phyloP scores from a whole-genome alignment of 2,113 vertebrate species.

The Hipposideros armiger region DNA sequence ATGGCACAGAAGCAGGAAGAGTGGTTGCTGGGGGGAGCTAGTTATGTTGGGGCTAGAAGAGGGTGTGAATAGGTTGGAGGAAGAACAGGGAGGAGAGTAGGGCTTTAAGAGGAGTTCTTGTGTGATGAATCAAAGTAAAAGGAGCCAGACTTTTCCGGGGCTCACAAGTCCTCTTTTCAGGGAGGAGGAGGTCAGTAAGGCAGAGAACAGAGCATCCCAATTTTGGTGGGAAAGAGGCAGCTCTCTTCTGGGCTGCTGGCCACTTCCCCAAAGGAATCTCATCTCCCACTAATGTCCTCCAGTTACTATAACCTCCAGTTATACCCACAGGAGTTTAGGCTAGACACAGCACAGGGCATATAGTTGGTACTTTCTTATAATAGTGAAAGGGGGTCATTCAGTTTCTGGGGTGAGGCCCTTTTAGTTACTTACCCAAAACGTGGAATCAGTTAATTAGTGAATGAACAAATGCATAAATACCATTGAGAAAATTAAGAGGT shows the following conservation, averaged over 20 bases:
- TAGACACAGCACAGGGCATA: not conserved
- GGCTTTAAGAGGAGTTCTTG: not conserved
- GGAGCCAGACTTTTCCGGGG: not conserved
- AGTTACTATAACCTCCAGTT: not conserved
- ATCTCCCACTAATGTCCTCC: not conserved
- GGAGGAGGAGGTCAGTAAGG: not conserved
- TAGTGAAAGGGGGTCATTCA: not conserved
- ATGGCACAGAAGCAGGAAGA: not conserved
- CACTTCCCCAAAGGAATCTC: not conserved
- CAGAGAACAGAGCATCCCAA: not conserved
- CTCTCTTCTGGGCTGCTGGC: not conserved
- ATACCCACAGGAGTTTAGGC: not conserved
- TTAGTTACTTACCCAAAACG: not conserved
- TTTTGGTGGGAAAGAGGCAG: not conserved
- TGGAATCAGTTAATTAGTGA: not conserved
- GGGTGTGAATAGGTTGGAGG: not conserved
- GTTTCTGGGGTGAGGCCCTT: not conserved
- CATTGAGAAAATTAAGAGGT: not conserved
- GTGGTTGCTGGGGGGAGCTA: not conserved
- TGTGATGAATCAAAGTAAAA: not conserved
- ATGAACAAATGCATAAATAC: not conserved
- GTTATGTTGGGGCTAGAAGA: not conserved
- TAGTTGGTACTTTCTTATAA: not conserved
- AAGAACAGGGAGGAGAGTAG: not conserved
- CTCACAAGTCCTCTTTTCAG: not conserved